Evolutionary conservation across 2,113 vertebrate species (phyloP).

Genomic region (Scartelaos histophorus): DNA sequence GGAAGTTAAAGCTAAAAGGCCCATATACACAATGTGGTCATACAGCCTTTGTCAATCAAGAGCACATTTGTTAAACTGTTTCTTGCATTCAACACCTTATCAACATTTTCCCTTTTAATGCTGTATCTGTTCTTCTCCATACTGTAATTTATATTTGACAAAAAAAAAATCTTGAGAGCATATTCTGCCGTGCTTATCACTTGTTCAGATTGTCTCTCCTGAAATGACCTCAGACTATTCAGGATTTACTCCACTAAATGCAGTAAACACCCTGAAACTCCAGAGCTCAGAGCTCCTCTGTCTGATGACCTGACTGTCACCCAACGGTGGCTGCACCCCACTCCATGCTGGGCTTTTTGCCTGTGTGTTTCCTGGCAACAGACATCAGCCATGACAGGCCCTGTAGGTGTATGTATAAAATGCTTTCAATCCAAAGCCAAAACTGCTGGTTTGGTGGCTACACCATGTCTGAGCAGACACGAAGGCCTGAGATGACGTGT

Average conservation of each 20-base stretch:
- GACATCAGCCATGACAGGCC: conserved; percentile 57
- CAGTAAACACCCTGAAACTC: neutral
- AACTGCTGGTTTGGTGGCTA: neutral
- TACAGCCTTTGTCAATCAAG: conserved; percentile 66
- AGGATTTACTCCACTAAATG: neutral
- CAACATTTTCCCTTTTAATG: neutral
- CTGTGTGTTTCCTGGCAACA: conserved; percentile 69
- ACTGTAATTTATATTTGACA: neutral
- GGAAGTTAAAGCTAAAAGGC: conserved; percentile 53
- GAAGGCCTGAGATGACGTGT: conserved; percentile 23
- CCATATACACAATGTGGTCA: conserved; percentile 60
- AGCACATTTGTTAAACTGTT: conserved; percentile 31
- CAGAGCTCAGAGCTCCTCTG: conserved; percentile 12
- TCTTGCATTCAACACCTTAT: neutral
- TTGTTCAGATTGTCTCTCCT: neutral
- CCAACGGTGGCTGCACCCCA: conserved; percentile 72
- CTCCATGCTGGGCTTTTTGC: conserved; percentile 73
- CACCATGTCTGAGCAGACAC: conserved; percentile 43
- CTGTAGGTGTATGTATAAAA: conserved; percentile 41
- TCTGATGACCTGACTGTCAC: conserved; percentile 55
- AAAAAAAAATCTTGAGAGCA: neutral
- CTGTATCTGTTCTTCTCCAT: neutral
- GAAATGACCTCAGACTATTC: neutral
- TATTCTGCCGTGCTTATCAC: neutral
- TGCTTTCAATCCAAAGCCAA: conserved; percentile 24